Evolutionary conservation across 1,140 invertebrate genomes (phyloP).

Genomic region (Oscheius sp.): DNA sequence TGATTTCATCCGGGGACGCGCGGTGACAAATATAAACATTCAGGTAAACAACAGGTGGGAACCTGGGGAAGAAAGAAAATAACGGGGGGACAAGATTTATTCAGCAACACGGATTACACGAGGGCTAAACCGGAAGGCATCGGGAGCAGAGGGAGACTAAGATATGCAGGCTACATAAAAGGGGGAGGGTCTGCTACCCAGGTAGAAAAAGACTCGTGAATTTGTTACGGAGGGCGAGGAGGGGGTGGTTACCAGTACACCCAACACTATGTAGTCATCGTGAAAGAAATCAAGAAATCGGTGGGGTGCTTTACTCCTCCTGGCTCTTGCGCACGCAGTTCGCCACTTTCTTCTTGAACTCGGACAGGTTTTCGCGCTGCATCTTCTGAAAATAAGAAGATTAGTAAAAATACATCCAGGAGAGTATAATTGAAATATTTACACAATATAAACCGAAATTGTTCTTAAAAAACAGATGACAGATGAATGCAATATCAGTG

Average conservation of each 20-base stretch:
- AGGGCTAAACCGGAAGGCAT: too few species aligned
- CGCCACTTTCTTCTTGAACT: conserved; percentile 95
- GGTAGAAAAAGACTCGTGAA: conserved; percentile 3
- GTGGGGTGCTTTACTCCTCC: conserved; percentile 66
- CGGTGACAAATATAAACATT: neutral
- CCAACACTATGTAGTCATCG: too few species aligned
- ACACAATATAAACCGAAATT: conserved; percentile 9
- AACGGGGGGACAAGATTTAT: neutral
- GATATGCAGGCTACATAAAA: too few species aligned
- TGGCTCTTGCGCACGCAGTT: conserved; percentile 96
- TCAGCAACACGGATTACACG: too few species aligned
- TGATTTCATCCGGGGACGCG: neutral
- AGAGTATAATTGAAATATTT: neutral
- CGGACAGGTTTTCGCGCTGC: conserved; percentile 91
- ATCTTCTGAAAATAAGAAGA: conserved; percentile 76
- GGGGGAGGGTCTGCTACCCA: too few species aligned
- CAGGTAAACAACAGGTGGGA: too few species aligned
- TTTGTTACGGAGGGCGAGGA: too few species aligned
- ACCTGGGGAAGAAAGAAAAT: neutral
- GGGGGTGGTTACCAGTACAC: too few species aligned
- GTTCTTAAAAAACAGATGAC: conserved; percentile 63
- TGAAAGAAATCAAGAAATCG: too few species aligned
- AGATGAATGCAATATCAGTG: neutral
- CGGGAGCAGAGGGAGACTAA: too few species aligned
- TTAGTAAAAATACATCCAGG: neutral